These are phyloP conservation scores for Phyllotreta striolata DNA, from an alignment of 2,888 invertebrate genomes.

Conservation along the genomic window DNA sequence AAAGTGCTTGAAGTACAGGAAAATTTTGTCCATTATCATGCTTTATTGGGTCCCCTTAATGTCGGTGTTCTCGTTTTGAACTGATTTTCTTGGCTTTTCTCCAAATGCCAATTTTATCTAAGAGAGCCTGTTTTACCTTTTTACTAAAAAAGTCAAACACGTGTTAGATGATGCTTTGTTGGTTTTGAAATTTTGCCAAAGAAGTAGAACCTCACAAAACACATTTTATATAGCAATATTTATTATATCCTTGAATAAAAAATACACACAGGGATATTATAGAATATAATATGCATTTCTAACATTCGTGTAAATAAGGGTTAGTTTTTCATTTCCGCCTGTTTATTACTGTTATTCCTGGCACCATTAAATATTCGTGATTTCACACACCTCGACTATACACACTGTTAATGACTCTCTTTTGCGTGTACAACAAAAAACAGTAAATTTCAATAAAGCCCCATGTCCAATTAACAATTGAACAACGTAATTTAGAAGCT, in stretches of 20 bases:
- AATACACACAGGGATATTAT: no score
- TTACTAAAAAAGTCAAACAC: conserved; percentile 27
- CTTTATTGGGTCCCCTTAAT: conserved; percentile 4
- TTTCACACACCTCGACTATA: background rate
- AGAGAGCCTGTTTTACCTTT: conserved; percentile 27
- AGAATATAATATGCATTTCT: no score
- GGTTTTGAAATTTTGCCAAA: conserved; percentile 28
- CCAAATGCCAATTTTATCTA: conserved; percentile 32
- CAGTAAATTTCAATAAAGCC: conserved; percentile 21
- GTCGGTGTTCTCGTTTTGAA: conserved; percentile 22
- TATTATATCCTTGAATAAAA: no score
- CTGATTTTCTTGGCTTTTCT: conserved; percentile 24
- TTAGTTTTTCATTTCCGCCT: no score
- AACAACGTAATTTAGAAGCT: conserved; percentile 20
- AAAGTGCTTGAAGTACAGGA: no score
- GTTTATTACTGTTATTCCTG: background rate
- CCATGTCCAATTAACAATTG: conserved; percentile 21
- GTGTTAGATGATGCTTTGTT: conserved; percentile 30
- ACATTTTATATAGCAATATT: no score
- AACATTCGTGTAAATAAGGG: no score
- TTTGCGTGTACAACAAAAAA: conserved; percentile 8
- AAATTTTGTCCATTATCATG: conserved; percentile 2
- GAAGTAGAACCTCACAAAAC: no score
- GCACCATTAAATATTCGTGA: conserved; percentile 8
- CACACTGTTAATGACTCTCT: background rate